Conservation (phyloP, 2,888 invertebrate species). For the Epiblema foenella region DNA sequence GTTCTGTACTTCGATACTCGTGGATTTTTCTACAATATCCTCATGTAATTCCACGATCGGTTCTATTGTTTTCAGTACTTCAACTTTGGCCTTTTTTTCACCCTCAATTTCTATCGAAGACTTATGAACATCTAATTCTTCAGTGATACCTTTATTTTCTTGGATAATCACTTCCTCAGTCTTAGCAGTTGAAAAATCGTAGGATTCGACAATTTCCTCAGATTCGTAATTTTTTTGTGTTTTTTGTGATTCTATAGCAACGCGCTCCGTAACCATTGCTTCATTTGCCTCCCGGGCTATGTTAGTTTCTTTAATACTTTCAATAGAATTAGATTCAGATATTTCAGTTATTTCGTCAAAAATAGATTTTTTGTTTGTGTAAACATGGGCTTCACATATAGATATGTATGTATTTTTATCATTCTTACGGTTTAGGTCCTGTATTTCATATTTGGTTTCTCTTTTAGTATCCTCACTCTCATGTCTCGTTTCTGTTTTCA, state of each 20-base stretch:
- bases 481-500: conserved; percentile 43
- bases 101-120: conserved; percentile 40
- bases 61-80: conserved; percentile 26
- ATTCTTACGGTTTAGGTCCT: conserved; percentile 51
- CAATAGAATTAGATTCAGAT: conserved; percentile 61
- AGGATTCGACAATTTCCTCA: conserved; percentile 50
- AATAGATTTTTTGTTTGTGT: conserved; percentile 74
- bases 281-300: conserved; percentile 51
- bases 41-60: conserved; percentile 44
- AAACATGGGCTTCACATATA: conserved; percentile 77
- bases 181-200: conserved; percentile 47
- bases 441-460: conserved; percentile 54
- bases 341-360: conserved; percentile 62
- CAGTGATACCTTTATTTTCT: conserved; percentile 48
- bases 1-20: conserved; percentile 50
- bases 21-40: conserved; percentile 51
- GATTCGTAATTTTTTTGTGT: conserved; percentile 50
- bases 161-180: conserved; percentile 50
- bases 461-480: conserved; percentile 54
- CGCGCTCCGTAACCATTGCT: conserved; percentile 48
- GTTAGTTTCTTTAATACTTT: conserved; percentile 58
- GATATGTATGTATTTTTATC: conserved; percentile 71
- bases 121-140: conserved; percentile 21
- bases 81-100: conserved; percentile 30
- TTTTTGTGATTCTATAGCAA: conserved; percentile 52